phyloP scores from a whole-genome alignment of 2,888 invertebrate species.

The Stenolophus ochropezus region DNA sequence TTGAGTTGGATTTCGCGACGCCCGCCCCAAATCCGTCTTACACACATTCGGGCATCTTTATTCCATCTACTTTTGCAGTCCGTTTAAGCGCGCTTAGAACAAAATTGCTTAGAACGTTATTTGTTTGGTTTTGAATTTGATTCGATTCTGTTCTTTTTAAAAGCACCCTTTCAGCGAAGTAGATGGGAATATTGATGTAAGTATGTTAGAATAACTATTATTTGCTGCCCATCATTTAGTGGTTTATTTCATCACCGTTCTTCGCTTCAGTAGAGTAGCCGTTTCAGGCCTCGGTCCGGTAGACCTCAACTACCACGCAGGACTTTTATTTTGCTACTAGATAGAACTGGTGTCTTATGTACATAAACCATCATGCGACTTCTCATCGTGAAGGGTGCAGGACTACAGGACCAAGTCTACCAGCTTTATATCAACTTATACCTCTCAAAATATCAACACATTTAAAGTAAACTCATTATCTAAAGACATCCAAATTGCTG shows the following conservation, averaged over 20 bases:
- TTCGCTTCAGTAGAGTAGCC: conserved; percentile 41
- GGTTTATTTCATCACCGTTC: conserved; percentile 42
- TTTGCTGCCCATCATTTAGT: conserved; percentile 39
- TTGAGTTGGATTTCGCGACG: conserved; percentile 24
- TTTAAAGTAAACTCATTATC: too few relatives aligned
- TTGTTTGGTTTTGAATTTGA: conserved; percentile 43
- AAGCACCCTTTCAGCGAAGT: conserved; percentile 46
- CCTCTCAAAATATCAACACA: too few relatives aligned
- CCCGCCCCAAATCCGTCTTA: conserved; percentile 9
- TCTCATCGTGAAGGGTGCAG: neutral
- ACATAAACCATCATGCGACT: neutral
- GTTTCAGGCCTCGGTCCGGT: conserved; percentile 17
- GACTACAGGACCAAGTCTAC: too few relatives aligned
- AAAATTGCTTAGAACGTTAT: conserved; percentile 46
- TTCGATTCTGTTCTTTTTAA: conserved; percentile 50
- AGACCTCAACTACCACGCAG: conserved; percentile 34
- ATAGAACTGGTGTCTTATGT: neutral
- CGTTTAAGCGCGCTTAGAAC: conserved; percentile 45
- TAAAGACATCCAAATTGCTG: too few relatives aligned
- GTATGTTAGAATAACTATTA: conserved; percentile 44
- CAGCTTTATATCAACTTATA: too few relatives aligned
- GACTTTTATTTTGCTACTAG: conserved; percentile 43
- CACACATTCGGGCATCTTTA: conserved; percentile 41
- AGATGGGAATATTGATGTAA: conserved; percentile 48
- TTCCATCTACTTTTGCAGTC: conserved; percentile 51